A percentile compares a stretch with the other conserved stretches of the same genome.
Evolutionary conservation across 2,797 vertebrate species (phyloP).

Genomic region (Tragopan temminckii): DNA sequence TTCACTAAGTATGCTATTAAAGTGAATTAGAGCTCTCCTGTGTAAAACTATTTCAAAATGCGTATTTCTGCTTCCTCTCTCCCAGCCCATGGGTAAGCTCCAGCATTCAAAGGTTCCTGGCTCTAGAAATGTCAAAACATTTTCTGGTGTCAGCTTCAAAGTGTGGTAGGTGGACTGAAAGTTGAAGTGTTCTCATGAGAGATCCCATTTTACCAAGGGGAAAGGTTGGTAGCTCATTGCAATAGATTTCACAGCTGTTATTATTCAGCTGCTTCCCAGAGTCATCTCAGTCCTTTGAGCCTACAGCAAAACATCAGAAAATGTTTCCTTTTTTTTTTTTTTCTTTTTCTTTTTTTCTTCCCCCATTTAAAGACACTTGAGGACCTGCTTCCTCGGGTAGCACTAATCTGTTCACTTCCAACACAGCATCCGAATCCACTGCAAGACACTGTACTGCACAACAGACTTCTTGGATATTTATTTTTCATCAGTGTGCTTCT

Average conservation of each 20-base stretch:
- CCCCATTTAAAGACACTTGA: not conserved
- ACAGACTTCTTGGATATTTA: not conserved
- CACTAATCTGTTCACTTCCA: not conserved
- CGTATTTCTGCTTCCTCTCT: accelerated
- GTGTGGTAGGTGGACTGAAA: accelerated
- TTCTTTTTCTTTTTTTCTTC: too few relatives aligned
- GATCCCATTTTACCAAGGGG: not conserved
- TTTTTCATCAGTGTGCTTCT: not conserved
- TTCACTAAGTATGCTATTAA: not conserved
- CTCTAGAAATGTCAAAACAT: not conserved
- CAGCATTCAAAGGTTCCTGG: not conserved
- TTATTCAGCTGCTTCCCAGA: not conserved
- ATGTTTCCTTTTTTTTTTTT: not conserved
- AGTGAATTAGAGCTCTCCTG: not conserved
- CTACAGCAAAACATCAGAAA: not conserved
- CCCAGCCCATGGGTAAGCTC: not conserved
- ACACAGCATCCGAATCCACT: not conserved
- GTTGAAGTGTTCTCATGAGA: not conserved
- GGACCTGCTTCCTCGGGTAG: not conserved
- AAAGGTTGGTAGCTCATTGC: not conserved
- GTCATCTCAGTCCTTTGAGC: not conserved
- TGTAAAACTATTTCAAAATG: not conserved
- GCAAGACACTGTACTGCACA: not conserved
- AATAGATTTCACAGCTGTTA: not conserved
- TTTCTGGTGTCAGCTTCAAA: not conserved